Evolutionary conservation across 2,888 invertebrate species (phyloP).

Genomic region (Eupithecia vulgata): DNA sequence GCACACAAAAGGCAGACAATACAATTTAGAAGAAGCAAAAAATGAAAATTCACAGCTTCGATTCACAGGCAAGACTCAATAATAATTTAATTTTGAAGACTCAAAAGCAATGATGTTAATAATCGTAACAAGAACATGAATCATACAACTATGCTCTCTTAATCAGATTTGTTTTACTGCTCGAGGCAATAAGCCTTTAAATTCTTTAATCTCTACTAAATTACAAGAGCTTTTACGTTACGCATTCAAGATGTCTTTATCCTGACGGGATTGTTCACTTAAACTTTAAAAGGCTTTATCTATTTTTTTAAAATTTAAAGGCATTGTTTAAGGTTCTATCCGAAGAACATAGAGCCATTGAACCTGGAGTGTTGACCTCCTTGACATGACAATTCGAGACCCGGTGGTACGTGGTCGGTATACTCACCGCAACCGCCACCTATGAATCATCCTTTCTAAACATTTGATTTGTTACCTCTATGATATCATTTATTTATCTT

Average conservation of each 20-base stretch:
- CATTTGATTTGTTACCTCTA: slow-evolving; percentile 46
- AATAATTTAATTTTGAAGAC: slow-evolving; percentile 3
- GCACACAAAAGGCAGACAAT: background rate
- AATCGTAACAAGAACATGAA: slow-evolving; percentile 9
- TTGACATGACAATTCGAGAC: slow-evolving; percentile 59
- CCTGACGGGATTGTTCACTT: slow-evolving; percentile 54
- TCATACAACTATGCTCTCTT: slow-evolving; percentile 2
- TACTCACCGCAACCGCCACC: slow-evolving; percentile 45
- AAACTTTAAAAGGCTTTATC: slow-evolving; percentile 67
- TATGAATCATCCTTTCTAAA: slow-evolving; percentile 68
- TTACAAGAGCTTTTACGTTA: slow-evolving; percentile 28
- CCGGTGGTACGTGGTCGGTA: slow-evolving; percentile 36
- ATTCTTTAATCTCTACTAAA: slow-evolving; percentile 23
- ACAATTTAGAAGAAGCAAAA: background rate
- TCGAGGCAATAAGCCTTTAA: slow-evolving; percentile 9
- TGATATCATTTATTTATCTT: slow-evolving; percentile 54
- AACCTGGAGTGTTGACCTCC: slow-evolving; percentile 72
- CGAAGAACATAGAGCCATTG: slow-evolving; percentile 69
- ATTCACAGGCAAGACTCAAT: background rate
- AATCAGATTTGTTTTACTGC: slow-evolving; percentile 6
- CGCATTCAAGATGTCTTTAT: slow-evolving; percentile 33
- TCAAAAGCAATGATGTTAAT: slow-evolving; percentile 4
- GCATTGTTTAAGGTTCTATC: slow-evolving; percentile 71
- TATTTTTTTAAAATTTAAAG: slow-evolving; percentile 64
- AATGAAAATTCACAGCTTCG: background rate